Conservation (phyloP, 1,140 invertebrate species). For the Chymomyza costata region DNA sequence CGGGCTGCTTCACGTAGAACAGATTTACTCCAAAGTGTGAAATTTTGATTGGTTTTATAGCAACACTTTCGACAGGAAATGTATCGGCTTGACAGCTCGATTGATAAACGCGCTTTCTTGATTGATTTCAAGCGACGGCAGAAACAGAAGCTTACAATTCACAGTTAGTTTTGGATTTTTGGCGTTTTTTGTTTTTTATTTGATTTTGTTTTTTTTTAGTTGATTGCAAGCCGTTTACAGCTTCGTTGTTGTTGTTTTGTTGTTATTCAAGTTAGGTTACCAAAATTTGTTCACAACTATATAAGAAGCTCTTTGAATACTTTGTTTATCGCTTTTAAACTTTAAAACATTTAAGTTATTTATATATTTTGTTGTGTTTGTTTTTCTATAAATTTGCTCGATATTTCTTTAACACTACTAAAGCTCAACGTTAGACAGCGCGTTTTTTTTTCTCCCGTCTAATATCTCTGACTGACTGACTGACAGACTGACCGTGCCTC, state of each 20-base stretch:
- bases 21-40: slow-evolving; percentile 76
- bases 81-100: slow-evolving; percentile 11
- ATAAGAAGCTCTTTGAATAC: slow-evolving; percentile 56
- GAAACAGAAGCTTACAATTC: too few species aligned
- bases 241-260: slow-evolving; percentile 11
- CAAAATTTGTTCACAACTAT: slow-evolving; percentile 50
- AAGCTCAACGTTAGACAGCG: slow-evolving; percentile 60
- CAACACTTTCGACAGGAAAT: slow-evolving; percentile 72
- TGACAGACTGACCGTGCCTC: too few species aligned
- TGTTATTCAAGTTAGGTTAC: slow-evolving; percentile 1
- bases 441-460: too few species aligned
- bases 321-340: slow-evolving; percentile 2
- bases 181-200: slow-evolving; percentile 5
- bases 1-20: slow-evolving; percentile 75
- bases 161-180: background rate
- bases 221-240: background rate
- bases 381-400: slow-evolving; percentile 14
- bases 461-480: too few species aligned
- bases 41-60: slow-evolving; percentile 74
- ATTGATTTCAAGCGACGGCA: too few species aligned
- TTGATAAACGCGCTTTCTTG: slow-evolving; percentile 8
- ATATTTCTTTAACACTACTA: slow-evolving; percentile 50
- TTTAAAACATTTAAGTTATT: too few species aligned
- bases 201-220: slow-evolving; percentile 14
- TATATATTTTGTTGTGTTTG: slow-evolving; percentile 11